Evolutionary conservation across 2,113 vertebrate species (phyloP), one percentile per base, ranked within the genome.

Genomic region (Isichthys henryi): DNA sequence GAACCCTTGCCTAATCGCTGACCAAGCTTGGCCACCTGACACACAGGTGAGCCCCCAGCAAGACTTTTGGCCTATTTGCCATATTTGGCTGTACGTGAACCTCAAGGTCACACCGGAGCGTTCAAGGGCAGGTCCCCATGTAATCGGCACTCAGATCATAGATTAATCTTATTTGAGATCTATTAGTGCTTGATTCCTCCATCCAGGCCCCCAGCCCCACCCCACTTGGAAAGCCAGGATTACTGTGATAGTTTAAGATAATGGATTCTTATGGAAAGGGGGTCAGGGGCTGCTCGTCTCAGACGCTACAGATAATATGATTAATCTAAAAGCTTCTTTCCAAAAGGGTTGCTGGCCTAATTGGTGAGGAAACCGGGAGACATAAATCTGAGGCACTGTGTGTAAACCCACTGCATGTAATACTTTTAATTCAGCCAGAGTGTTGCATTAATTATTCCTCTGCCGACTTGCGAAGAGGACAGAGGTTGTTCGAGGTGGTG

Each of bases 91-190:
- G 95, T 96, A 98, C 99, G 97, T 97, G 97, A 97, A 98, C 99
- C 97, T 98, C 98, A 99, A 99, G 98, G 98, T 99, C 98, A 98
- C 97, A 99, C 97, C 97, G 97, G 98, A 97, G 97, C 97, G 97
- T 98, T 99, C 98, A 99, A 99, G 98, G 98, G 98, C 98, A 99
- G 97, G 97, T 96, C 98, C 98, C 98, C 99, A 97, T 99, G 97
- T 99, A 99, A 99, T 99, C 97, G 97, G 97, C 98, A 99, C 98
- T 99, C 98, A 99, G 98, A 99, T 99, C 98, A 97, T 98, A 98
- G 98, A 99, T 99, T 99, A 99, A 99, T 99, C 98, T 99, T 98
- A 99, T 99, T 99, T 99, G 97, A 97, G 97, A 98, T 99, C 98
- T 99, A 99, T 99, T 99, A 98, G 98, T 62, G 97, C 98, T 97